Percentiles rank a stretch among this genome's conserved stretches.
Evolutionary conservation across 2,888 invertebrate species (phyloP).

Genomic region (Parnassius smintheus): DNA sequence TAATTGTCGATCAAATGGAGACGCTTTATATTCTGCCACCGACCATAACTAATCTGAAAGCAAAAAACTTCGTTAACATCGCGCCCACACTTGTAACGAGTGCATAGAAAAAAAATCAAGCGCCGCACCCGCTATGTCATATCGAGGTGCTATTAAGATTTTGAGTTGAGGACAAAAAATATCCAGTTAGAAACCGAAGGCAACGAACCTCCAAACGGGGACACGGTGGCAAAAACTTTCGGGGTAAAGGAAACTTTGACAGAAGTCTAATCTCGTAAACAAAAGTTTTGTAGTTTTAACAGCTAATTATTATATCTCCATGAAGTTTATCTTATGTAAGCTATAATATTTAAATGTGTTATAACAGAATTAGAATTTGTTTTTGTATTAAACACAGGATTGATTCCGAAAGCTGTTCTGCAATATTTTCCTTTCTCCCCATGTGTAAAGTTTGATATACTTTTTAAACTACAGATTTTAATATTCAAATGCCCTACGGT

Average conservation of each 20-base stretch:
- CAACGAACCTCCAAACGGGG: conserved; percentile 62
- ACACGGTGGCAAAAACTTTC: conserved; percentile 58
- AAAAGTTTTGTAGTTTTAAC: not conserved
- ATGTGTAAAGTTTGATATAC: too few species aligned
- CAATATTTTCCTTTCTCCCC: too few species aligned
- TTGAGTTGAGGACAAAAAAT: conserved; percentile 46
- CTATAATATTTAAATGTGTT: too few species aligned
- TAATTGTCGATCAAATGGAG: conserved; percentile 35
- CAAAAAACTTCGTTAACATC: conserved; percentile 50
- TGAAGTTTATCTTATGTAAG: too few species aligned
- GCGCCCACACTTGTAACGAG: conserved; percentile 31
- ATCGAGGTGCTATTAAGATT: conserved; percentile 49
- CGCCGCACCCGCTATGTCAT: conserved; percentile 48
- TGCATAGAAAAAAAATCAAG: conserved; percentile 41
- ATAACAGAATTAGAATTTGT: too few species aligned
- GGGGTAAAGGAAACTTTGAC: conserved; percentile 15
- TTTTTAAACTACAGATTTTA: too few species aligned
- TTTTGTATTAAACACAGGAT: too few species aligned
- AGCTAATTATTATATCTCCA: not conserved
- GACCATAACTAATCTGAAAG: conserved; percentile 42
- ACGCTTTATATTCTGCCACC: conserved; percentile 37
- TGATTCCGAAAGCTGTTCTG: too few species aligned
- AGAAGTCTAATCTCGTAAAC: not conserved
- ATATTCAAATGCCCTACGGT: too few species aligned
- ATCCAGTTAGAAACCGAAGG: conserved; percentile 67